Conservation (phyloP, 2,113 vertebrate genomes). For the Lagopus muta region DNA sequence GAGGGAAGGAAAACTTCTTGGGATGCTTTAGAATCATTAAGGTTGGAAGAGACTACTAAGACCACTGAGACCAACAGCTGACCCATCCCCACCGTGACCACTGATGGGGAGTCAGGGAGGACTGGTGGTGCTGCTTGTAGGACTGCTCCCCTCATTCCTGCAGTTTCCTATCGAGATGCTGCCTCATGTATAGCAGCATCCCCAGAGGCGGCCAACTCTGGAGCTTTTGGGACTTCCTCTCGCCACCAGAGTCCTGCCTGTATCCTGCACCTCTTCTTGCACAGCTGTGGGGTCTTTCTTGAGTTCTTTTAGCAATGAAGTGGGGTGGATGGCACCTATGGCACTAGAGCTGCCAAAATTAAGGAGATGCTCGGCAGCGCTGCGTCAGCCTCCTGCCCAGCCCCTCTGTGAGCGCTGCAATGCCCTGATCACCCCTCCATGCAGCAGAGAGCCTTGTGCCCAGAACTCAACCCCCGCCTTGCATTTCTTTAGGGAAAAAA, state of each 20-base stretch:
- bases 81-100: no score
- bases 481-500: rapidly evolving
- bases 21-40: not conserved
- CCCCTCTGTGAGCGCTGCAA: rapidly evolving
- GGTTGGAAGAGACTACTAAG: no score
- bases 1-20: not conserved
- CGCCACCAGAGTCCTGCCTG: not conserved
- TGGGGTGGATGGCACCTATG: rapidly evolving
- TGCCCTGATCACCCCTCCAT: not conserved
- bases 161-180: not conserved
- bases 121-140: not conserved
- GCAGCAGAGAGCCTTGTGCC: not conserved
- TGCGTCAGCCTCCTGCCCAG: not conserved
- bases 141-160: rapidly evolving
- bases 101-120: not conserved
- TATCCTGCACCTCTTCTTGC: not conserved
- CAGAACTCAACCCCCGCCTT: not conserved
- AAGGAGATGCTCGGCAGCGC: no score
- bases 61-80: no score
- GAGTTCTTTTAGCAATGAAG: not conserved
- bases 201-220: rapidly evolving
- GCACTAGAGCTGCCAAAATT: no score
- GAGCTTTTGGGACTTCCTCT: not conserved
- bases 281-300: rapidly evolving
- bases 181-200: rapidly evolving